Percentiles rank a stretch among this genome's conserved stretches.
Evolutionary conservation across 2,113 vertebrate species (phyloP).

Genomic region (Neogale vison): DNA sequence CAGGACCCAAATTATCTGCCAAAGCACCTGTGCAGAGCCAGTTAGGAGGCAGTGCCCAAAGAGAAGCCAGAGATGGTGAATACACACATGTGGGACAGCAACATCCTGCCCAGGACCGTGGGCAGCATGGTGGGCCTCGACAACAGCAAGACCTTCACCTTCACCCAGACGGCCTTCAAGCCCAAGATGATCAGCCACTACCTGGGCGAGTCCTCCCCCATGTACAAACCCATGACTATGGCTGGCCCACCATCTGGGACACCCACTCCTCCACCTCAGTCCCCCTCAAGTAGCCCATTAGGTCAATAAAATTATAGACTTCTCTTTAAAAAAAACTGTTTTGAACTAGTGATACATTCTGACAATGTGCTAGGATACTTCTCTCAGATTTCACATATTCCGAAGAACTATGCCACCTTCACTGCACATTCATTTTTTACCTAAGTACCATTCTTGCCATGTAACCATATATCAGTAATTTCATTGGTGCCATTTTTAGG

Average conservation of each 20-base stretch:
- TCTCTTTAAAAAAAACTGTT: not conserved
- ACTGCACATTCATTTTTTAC: not conserved
- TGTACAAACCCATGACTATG: constrained; percentile 95
- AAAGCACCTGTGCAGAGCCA: constrained; percentile 93
- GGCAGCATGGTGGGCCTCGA: constrained; percentile 93
- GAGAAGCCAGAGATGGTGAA: constrained; percentile 94
- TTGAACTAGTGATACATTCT: not conserved
- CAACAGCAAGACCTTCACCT: constrained; percentile 97
- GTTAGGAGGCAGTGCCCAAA: constrained; percentile 94
- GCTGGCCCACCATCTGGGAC: constrained; percentile 92
- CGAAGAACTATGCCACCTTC: not conserved
- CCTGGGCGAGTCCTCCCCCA: constrained; percentile 96
- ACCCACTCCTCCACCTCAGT: constrained; percentile 96
- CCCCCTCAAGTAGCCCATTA: constrained; percentile 89
- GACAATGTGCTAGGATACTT: not conserved
- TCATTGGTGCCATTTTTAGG: not conserved
- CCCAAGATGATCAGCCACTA: constrained; percentile 97
- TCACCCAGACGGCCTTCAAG: constrained; percentile 98
- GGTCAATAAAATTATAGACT: constrained; percentile 16
- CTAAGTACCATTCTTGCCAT: not conserved
- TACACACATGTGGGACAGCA: constrained; percentile 85
- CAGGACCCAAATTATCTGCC: constrained; percentile 23
- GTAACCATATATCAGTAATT: not conserved
- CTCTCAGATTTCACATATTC: not conserved
- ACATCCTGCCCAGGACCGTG: constrained; percentile 94